Evolutionary conservation across 1,140 invertebrate species (phyloP).

Genomic region (Marisa cornuarietis): DNA sequence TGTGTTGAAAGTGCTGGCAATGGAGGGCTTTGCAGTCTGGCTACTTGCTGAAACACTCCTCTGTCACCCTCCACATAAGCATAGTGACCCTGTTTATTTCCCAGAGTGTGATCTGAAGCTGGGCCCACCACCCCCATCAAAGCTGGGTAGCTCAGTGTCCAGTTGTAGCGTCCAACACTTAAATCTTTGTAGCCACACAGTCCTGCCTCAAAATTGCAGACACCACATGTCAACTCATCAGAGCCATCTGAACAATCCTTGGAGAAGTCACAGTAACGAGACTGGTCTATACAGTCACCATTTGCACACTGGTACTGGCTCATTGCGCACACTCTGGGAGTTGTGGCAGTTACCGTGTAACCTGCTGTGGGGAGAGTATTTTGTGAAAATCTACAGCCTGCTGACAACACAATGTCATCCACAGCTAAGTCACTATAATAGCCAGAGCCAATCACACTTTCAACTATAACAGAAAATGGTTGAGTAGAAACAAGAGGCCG

Average conservation of each 20-base stretch:
- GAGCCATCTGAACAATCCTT: slow-evolving; percentile 55
- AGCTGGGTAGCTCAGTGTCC: slow-evolving; percentile 38
- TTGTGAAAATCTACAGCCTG: slow-evolving; percentile 43
- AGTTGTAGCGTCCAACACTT: slow-evolving; percentile 57
- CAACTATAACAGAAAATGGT: slow-evolving; percentile 55
- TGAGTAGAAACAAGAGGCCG: slow-evolving; percentile 30
- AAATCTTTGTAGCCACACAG: slow-evolving; percentile 59
- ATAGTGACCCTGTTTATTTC: slow-evolving; percentile 48
- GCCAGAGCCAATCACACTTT: slow-evolving; percentile 40
- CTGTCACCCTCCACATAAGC: slow-evolving; percentile 49
- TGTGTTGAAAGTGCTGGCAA: slow-evolving; percentile 43
- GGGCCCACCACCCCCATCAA: slow-evolving; percentile 33
- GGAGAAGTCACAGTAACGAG: slow-evolving; percentile 51
- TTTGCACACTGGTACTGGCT: slow-evolving; percentile 46
- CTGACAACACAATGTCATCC: slow-evolving; percentile 52
- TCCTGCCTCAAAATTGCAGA: slow-evolving; percentile 60
- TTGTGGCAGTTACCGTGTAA: slow-evolving; percentile 41
- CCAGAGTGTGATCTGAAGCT: slow-evolving; percentile 43
- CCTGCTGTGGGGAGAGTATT: slow-evolving; percentile 40
- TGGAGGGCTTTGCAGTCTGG: slow-evolving; percentile 50
- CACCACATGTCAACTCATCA: slow-evolving; percentile 59
- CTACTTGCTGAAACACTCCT: slow-evolving; percentile 51
- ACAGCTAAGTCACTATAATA: slow-evolving; percentile 55
- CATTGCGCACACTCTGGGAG: slow-evolving; percentile 37
- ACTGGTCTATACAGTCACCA: slow-evolving; percentile 41